These are phyloP conservation scores for Hoplodrina ambigua DNA, from an alignment of 2,888 invertebrate genomes.

Conservation along the genomic window DNA sequence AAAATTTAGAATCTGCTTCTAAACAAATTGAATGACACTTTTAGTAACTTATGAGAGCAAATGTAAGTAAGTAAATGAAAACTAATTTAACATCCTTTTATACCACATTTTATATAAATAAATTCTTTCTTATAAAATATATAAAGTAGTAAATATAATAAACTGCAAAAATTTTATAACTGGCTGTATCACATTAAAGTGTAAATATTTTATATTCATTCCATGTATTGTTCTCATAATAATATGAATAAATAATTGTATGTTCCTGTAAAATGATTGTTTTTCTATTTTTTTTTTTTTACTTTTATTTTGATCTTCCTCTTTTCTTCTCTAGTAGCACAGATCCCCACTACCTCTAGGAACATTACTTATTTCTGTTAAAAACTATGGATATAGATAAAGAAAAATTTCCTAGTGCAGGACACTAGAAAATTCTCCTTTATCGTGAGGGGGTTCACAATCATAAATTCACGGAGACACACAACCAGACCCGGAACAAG, in stretches of 20 bases:
- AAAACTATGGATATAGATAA: too few species aligned
- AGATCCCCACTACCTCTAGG: too few species aligned
- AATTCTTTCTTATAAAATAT: not conserved
- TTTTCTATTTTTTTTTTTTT: too few species aligned
- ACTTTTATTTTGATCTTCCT: too few species aligned
- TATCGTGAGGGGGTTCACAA: too few species aligned
- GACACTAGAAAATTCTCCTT: too few species aligned
- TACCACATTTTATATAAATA: not conserved
- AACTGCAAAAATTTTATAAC: slow-evolving; percentile 14
- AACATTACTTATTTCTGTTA: too few species aligned
- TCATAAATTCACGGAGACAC: too few species aligned
- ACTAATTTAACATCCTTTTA: not conserved
- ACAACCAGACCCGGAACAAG: too few species aligned
- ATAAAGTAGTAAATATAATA: not conserved
- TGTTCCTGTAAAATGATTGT: not conserved
- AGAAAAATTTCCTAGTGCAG: too few species aligned
- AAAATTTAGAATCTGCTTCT: slow-evolving; percentile 91
- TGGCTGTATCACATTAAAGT: slow-evolving; percentile 17
- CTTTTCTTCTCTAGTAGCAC: too few species aligned
- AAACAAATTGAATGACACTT: slow-evolving; percentile 87
- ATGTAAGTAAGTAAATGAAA: slow-evolving; percentile 1
- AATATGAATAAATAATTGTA: slow-evolving; percentile 4
- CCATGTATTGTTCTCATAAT: slow-evolving; percentile 2
- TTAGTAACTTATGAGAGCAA: slow-evolving; percentile 35
- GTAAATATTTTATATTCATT: slow-evolving; percentile 29